Percentiles rank a stretch among this genome's conserved stretches.
Evolutionary conservation across 1,140 invertebrate genomes (phyloP).

Genomic region (Drosophila paulistorum): DNA sequence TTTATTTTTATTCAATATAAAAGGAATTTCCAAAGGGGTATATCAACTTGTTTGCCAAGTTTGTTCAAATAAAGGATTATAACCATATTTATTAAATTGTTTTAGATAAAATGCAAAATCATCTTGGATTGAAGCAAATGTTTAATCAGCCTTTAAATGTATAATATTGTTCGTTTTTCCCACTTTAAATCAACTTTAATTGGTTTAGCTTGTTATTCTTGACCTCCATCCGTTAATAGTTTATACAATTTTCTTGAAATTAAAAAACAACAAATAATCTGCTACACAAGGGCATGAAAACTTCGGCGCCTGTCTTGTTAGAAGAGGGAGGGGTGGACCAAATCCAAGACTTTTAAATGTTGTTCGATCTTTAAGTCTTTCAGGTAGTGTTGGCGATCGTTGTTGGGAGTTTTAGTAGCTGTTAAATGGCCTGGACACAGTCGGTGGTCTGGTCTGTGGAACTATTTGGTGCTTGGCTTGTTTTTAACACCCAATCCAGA

Average conservation of each 20-base stretch:
- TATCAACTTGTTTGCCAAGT: constrained; percentile 4
- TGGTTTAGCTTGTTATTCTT: constrained; percentile 33
- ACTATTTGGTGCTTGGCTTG: constrained; percentile 59
- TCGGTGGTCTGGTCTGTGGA: constrained; percentile 58
- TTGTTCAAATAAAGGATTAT: not conserved
- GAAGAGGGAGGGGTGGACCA: no score
- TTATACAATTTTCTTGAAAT: constrained; percentile 40
- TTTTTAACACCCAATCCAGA: constrained; percentile 68
- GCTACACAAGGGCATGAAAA: constrained; percentile 54
- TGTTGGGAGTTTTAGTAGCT: constrained; percentile 69
- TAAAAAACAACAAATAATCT: constrained; percentile 19
- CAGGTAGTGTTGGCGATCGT: constrained; percentile 52
- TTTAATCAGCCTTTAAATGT: no score
- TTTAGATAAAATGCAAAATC: not conserved
- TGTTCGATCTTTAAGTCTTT: constrained; percentile 27
- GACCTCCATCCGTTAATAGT: constrained; percentile 55
- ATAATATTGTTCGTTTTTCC: not conserved
- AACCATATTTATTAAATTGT: not conserved
- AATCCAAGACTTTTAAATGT: constrained; percentile 21
- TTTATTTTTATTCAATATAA: constrained; percentile 65
- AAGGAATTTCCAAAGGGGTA: constrained; percentile 32
- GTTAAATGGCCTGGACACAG: constrained; percentile 70
- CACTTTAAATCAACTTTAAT: constrained; percentile 38
- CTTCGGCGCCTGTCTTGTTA: constrained; percentile 49
- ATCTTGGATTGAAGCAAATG: not conserved